These are phyloP conservation scores for Premnoplex brunnescens DNA, from an alignment of 2,797 vertebrate species.

Conservation along the genomic window DNA sequence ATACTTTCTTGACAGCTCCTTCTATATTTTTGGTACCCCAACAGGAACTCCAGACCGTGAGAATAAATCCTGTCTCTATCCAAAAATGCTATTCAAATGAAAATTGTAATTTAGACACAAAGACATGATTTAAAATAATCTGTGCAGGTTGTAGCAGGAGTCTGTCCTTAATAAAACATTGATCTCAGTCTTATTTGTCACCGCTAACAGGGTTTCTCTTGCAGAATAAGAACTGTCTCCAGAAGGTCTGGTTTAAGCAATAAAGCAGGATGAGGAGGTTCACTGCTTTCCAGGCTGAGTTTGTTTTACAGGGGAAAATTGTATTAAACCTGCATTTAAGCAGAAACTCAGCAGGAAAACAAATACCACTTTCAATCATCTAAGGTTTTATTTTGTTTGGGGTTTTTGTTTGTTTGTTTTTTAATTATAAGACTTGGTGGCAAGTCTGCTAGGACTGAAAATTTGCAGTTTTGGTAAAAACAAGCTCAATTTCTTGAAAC, in stretches of 20 bases:
- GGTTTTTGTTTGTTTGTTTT: neutral
- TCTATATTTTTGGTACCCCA: neutral
- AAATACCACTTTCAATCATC: neutral
- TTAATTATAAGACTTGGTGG: neutral
- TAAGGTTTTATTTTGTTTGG: neutral
- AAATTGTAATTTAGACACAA: slow-evolving; percentile 33
- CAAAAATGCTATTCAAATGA: slow-evolving; percentile 31
- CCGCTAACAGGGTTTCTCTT: neutral
- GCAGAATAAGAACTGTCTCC: slow-evolving; percentile 7
- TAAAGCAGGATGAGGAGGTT: slow-evolving; percentile 6
- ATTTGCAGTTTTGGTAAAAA: neutral
- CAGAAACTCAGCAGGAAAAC: neutral
- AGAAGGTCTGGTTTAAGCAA: slow-evolving; percentile 21
- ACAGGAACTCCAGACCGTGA: neutral
- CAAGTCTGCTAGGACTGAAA: slow-evolving; percentile 28
- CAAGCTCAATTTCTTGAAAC: neutral
- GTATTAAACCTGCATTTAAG: slow-evolving; percentile 32
- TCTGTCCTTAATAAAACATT: slow-evolving; percentile 46
- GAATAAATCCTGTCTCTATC: slow-evolving; percentile 26
- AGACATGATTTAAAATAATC: slow-evolving; percentile 27
- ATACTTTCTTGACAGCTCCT: neutral
- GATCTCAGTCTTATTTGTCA: slow-evolving; percentile 39
- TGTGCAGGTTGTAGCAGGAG: neutral
- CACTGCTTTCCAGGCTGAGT: neutral
- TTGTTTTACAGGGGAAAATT: neutral